A percentile compares a stretch with the other conserved stretches of the same genome.
Evolutionary conservation across 2,113 vertebrate species (phyloP).

Genomic region (Engystomops pustulosus): DNA sequence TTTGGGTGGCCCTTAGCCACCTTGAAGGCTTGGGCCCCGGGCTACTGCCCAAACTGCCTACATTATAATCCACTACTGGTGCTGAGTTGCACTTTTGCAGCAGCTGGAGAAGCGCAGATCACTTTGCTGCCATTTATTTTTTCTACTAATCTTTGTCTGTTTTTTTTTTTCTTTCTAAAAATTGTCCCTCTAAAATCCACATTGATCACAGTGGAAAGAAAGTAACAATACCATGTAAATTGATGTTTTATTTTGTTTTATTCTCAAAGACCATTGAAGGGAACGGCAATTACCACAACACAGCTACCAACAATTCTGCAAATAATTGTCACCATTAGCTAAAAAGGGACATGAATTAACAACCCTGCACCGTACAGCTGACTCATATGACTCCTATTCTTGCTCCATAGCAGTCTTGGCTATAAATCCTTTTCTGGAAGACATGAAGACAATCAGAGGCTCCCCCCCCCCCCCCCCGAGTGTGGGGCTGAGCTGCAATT

Average conservation of each 20-base stretch:
- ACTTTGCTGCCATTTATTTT: not conserved
- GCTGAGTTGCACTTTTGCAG: not conserved
- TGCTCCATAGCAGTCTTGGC: slow-evolving; percentile 23
- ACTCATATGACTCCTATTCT: slow-evolving; percentile 36
- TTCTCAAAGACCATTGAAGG: not conserved
- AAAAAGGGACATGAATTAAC: not conserved
- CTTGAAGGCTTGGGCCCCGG: no score
- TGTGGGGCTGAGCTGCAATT: slow-evolving; percentile 1
- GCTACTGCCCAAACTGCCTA: no score
- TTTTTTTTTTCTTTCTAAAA: no score
- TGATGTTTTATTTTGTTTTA: not conserved
- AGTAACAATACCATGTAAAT: not conserved
- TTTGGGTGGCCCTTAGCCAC: no score
- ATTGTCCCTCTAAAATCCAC: no score
- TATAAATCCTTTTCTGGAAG: slow-evolving; percentile 37
- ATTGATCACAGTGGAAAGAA: not conserved
- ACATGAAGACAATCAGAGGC: slow-evolving; percentile 23
- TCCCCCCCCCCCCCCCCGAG: not conserved
- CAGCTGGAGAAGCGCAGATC: not conserved
- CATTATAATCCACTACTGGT: no score
- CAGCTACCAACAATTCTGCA: not conserved
- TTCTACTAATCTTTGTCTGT: no score
- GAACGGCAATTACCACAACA: not conserved
- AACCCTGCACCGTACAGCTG: slow-evolving; percentile 1
- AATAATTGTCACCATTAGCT: slow-evolving; percentile 9